A percentile compares a stretch with the other conserved stretches of the same genome.
These are phyloP conservation scores for Phorcus lineatus DNA, from an alignment of 2,888 invertebrate species.

Conservation along the genomic window DNA sequence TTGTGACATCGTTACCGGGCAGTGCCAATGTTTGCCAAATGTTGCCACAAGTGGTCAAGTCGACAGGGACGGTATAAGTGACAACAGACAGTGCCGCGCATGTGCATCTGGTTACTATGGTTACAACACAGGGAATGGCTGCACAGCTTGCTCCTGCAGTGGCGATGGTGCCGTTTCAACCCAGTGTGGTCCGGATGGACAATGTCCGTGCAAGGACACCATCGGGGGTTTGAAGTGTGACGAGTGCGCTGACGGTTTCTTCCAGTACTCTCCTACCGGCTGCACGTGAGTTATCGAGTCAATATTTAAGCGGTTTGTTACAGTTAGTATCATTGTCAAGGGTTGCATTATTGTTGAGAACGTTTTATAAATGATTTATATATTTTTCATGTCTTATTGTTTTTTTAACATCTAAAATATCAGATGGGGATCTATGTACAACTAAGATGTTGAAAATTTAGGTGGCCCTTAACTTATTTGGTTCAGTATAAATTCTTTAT, in stretches of 20 bases:
- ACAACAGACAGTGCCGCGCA: slow-evolving; percentile 45
- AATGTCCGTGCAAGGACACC: slow-evolving; percentile 42
- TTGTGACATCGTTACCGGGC: slow-evolving; percentile 82
- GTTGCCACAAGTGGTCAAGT: slow-evolving; percentile 43
- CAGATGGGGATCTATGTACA: too few species aligned
- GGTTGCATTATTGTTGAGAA: too few species aligned
- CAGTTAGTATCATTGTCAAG: too few species aligned
- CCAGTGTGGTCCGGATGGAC: slow-evolving; percentile 51
- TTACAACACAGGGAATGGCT: slow-evolving; percentile 34
- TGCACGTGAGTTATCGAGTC: slow-evolving; percentile 33
- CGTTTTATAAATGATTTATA: too few species aligned
- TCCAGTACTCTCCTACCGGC: slow-evolving; percentile 85
- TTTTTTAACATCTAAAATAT: too few species aligned
- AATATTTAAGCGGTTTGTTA: neutral
- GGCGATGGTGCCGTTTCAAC: slow-evolving; percentile 26
- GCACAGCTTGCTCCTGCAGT: slow-evolving; percentile 45
- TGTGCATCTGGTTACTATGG: slow-evolving; percentile 52
- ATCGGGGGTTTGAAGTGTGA: slow-evolving; percentile 41
- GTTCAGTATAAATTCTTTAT: too few species aligned
- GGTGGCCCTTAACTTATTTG: too few species aligned
- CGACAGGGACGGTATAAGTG: slow-evolving; percentile 19
- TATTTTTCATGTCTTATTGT: too few species aligned
- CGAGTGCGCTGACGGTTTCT: slow-evolving; percentile 36
- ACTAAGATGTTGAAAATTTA: too few species aligned
- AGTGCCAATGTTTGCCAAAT: slow-evolving; percentile 84